A percentile compares a stretch with the other conserved stretches of the same genome.
phyloP scores from a whole-genome alignment of 2,888 invertebrate genomes.

The Andrena flavipes region DNA sequence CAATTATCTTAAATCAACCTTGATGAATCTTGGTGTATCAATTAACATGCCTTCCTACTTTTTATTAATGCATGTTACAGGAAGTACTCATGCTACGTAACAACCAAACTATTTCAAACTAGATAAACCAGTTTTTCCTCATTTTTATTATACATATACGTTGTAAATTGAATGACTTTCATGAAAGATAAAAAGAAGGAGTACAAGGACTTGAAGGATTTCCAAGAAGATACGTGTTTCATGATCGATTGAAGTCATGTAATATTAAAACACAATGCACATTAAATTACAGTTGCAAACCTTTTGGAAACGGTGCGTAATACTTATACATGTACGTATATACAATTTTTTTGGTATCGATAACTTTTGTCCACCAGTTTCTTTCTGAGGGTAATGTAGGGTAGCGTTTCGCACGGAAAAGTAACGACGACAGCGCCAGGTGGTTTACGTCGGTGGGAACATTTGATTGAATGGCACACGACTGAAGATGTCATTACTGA shows the following conservation, averaged over 20 bases:
- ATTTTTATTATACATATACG: too few relatives aligned
- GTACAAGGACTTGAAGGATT: too few relatives aligned
- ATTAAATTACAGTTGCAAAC: neutral
- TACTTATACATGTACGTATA: slow-evolving; percentile 14
- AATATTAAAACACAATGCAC: slow-evolving; percentile 2
- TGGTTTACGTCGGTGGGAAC: slow-evolving; percentile 83
- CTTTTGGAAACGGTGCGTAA: neutral
- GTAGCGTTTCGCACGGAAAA: neutral
- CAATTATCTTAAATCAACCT: too few relatives aligned
- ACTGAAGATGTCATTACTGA: slow-evolving; percentile 89
- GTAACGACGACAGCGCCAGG: too few relatives aligned
- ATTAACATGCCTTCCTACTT: too few relatives aligned
- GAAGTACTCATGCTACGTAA: too few relatives aligned
- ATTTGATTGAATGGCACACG: slow-evolving; percentile 89
- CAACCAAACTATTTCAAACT: too few relatives aligned
- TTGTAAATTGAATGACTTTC: too few relatives aligned
- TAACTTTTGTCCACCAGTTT: neutral
- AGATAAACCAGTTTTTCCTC: too few relatives aligned
- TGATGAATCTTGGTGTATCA: too few relatives aligned
- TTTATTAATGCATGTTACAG: too few relatives aligned
- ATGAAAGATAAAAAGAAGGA: too few relatives aligned
- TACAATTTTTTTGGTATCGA: slow-evolving; percentile 42
- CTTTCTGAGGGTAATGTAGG: neutral
- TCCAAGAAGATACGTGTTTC: neutral
- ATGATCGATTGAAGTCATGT: neutral